Percentiles rank a stretch among this genome's conserved stretches.
Conservation (phyloP, 2,888 invertebrate species). For the Philhelius pedissequus region DNA sequence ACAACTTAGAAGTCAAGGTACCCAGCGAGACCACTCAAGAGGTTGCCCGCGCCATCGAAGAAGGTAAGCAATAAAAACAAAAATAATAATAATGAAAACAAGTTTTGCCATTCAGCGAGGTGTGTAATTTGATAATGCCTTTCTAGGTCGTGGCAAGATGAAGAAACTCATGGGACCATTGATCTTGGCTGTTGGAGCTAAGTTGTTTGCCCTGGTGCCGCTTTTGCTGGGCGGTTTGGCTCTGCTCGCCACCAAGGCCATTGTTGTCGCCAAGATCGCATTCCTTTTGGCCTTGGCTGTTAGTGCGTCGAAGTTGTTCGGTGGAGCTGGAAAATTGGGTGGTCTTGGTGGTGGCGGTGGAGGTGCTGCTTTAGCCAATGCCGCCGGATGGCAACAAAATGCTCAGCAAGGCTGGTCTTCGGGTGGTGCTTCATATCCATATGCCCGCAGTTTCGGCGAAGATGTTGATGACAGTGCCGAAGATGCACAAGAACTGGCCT, state of each 20-base stretch:
- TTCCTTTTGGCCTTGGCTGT: slow-evolving; percentile 86
- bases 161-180: slow-evolving; percentile 87
- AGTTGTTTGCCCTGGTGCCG: slow-evolving; percentile 85
- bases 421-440: slow-evolving; percentile 78
- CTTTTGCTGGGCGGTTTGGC: slow-evolving; percentile 86
- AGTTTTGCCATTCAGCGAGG: not conserved
- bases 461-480: slow-evolving; percentile 79
- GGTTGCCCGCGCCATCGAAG: slow-evolving; percentile 86
- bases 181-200: slow-evolving; percentile 85
- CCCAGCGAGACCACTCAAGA: slow-evolving; percentile 83
- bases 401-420: slow-evolving; percentile 70
- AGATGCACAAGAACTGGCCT: slow-evolving; percentile 86
- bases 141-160: slow-evolving; percentile 86
- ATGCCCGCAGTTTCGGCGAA: slow-evolving; percentile 81
- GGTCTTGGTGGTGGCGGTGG: slow-evolving; percentile 70
- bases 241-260: slow-evolving; percentile 87
- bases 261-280: slow-evolving; percentile 88
- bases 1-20: slow-evolving; percentile 85
- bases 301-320: slow-evolving; percentile 84
- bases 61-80: slow-evolving; percentile 81
- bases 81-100: not conserved
- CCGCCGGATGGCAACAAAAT: slow-evolving; percentile 72
- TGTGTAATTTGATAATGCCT: not conserved
- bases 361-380: slow-evolving; percentile 71
- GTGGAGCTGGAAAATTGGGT: slow-evolving; percentile 80